phyloP scores from a whole-genome alignment of 2,797 vertebrate species.

The Tenualosa thibaudeaui region DNA sequence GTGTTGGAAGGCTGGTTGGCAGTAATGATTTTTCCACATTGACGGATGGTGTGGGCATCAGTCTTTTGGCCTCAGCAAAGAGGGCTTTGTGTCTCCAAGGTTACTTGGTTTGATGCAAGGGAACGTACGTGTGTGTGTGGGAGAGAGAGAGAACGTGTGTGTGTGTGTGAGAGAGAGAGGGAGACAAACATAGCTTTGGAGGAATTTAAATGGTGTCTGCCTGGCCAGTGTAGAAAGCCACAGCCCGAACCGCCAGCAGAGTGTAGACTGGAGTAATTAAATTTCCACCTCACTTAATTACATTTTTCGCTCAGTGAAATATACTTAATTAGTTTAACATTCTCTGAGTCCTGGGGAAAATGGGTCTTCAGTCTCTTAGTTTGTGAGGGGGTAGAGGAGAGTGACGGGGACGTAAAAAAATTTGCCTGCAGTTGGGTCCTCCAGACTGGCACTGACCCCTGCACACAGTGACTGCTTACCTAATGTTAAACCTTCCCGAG shows the following conservation, averaged over 20 bases:
- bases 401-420: neutral
- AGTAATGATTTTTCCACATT: conserved; percentile 35
- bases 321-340: conserved; percentile 57
- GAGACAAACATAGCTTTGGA: conserved; percentile 42
- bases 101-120: conserved; percentile 56
- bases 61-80: conserved; percentile 41
- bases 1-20: conserved; percentile 34
- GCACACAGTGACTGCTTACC: neutral
- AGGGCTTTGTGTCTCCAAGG: conserved; percentile 55
- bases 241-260: conserved; percentile 37
- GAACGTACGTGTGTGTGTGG: conserved; percentile 50
- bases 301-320: conserved; percentile 34
- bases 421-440: neutral
- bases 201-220: conserved; percentile 51
- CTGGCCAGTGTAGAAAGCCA: conserved; percentile 27
- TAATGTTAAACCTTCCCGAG: neutral
- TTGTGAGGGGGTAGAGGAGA: neutral
- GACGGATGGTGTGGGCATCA: conserved; percentile 36
- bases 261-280: conserved; percentile 52
- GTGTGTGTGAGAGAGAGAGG: conserved; percentile 2
- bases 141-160: neutral
- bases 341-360: conserved; percentile 35
- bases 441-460: neutral
- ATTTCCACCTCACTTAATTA: conserved; percentile 56
- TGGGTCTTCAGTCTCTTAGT: neutral